Percentiles rank a stretch among this genome's conserved stretches.
phyloP scores from a whole-genome alignment of 2,113 vertebrate genomes.

The Daboia siamensis region DNA sequence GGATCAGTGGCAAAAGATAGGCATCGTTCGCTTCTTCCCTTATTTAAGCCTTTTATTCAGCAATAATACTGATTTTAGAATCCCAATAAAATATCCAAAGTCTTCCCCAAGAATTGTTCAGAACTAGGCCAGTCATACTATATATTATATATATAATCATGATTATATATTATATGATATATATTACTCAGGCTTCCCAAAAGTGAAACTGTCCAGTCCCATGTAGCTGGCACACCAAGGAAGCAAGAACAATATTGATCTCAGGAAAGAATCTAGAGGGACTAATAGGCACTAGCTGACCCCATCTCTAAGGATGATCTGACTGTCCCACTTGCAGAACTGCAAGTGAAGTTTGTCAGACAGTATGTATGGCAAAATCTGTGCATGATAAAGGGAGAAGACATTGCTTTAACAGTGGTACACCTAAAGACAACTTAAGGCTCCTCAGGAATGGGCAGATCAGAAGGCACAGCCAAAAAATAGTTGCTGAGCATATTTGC shows the following conservation, averaged over 20 bases:
- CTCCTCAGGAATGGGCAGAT: background rate
- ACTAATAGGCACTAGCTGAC: background rate
- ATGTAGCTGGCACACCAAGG: background rate
- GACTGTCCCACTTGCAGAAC: background rate
- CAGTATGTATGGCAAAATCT: background rate
- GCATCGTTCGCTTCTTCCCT: background rate
- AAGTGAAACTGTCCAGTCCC: background rate
- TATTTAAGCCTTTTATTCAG: background rate
- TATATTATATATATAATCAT: background rate
- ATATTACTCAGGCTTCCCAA: background rate
- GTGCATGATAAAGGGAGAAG: background rate
- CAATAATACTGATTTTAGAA: background rate
- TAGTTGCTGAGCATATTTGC: background rate
- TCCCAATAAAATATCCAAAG: background rate
- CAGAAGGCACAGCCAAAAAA: background rate
- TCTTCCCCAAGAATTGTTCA: background rate
- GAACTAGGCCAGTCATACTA: background rate
- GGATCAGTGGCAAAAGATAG: background rate
- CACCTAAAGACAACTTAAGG: background rate
- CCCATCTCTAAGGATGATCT: background rate
- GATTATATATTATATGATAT: background rate
- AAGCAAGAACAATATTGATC: background rate
- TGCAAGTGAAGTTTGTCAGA: background rate
- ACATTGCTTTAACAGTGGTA: too few relatives aligned
- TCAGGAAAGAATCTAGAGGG: background rate